Evolutionary conservation across 2,888 invertebrate species (phyloP), one percentile per base, ranked within the genome.

Genomic region (Pachymerium ferrugineum): DNA sequence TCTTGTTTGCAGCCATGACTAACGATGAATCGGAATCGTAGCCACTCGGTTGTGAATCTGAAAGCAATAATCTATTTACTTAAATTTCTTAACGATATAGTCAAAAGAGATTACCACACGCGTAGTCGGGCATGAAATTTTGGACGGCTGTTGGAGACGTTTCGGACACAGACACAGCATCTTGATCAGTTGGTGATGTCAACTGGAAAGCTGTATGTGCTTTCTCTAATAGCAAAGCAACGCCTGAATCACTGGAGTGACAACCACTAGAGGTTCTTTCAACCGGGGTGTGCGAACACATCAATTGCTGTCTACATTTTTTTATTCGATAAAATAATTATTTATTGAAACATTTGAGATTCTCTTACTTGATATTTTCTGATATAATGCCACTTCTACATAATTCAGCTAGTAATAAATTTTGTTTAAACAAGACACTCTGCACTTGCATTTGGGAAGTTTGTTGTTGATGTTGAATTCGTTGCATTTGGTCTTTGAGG

Each of bases 1-100:
- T 80, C 74, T 80, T 81, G 73, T 81, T 80, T 69, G 81, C 81
- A 8, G 81, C 81, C 47, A 78, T 76, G 0, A 80, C 81, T 22
- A 82, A 77, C 0, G 81, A 81, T 1, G 79, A 80, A 75, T 82
- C 81, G 0, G 81, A 81, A 73, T 81, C 81, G 71, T 81, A 80
- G 25, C 76, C 76, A 8, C 75, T 74, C 6, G 75, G 77, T 16
- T 76, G 75, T 70, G 75, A 76, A 74, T 75, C 75, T 67, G 72
- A 72, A 14, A 35, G 35, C n/a, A 30, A 69, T 19, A 29, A 69
- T 16, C 12, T 29, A 69, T 3, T 19, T 29, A 69, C 22, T 35
- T 10, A 69, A 69, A 31, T n/a, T 29, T 14, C n/a, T 8, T 33
- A 16, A 16, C 16, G 19, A 31, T 12, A 12, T 35, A 10, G n/a